Percentiles rank a stretch among this genome's conserved stretches.
phyloP scores from a whole-genome alignment of 2,888 invertebrate genomes.

The Aphrophora alni region DNA sequence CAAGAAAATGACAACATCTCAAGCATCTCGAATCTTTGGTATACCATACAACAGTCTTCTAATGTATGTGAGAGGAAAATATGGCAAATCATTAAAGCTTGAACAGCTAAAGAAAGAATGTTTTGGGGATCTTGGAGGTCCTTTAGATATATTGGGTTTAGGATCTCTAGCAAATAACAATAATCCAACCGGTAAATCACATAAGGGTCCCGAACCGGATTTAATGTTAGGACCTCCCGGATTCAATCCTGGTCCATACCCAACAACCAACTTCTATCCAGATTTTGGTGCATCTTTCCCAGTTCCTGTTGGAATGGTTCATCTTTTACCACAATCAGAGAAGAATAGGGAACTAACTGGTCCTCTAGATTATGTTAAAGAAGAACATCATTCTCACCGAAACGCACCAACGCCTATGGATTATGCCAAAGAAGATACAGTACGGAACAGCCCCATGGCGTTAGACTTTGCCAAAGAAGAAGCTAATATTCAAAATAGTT shows the following conservation, averaged over 20 bases:
- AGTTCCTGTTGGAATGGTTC: conserved; percentile 84
- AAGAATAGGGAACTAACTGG: conserved; percentile 65
- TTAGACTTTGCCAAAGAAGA: conserved; percentile 50
- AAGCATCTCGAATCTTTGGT: conserved; percentile 88
- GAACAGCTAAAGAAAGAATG: conserved; percentile 89
- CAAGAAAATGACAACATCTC: conserved; percentile 93
- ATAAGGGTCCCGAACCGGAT: conserved; percentile 50
- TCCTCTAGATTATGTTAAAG: conserved; percentile 42
- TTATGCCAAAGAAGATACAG: conserved; percentile 47
- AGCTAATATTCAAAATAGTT: conserved; percentile 41
- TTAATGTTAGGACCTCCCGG: conserved; percentile 66
- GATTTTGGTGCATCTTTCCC: conserved; percentile 82
- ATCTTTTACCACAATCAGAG: conserved; percentile 80
- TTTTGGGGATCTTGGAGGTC: conserved; percentile 74
- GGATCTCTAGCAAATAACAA: conserved; percentile 62
- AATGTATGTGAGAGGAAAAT: conserved; percentile 92
- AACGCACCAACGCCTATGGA: conserved; percentile 48
- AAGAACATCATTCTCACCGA: conserved; percentile 43
- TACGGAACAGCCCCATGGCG: conserved; percentile 47
- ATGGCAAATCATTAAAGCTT: conserved; percentile 89
- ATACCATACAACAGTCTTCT: conserved; percentile 92
- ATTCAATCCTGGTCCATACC: conserved; percentile 73
- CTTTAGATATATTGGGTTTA: conserved; percentile 71
- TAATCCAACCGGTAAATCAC: conserved; percentile 43
- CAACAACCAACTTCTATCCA: conserved; percentile 76